Evolutionary conservation across 2,797 vertebrate species (phyloP), one percentile per base, ranked within the genome.

Genomic region (Sebastes elongatus): DNA sequence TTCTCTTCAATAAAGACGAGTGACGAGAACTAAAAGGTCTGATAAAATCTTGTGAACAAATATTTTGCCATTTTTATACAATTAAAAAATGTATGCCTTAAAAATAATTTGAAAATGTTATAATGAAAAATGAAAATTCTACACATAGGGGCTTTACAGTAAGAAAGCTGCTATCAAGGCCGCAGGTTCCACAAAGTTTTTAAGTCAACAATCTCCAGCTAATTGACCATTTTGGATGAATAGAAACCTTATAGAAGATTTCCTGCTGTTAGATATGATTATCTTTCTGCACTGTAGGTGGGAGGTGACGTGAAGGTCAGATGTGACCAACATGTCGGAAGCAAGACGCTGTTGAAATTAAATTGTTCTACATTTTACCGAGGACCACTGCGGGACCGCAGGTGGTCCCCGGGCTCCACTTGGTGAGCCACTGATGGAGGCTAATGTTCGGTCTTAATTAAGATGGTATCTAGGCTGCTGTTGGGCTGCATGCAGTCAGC

Each of bases 391-490:
- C 56, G 74, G 33, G 59, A 74, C 84, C 49, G 20, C 61, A 69
- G 77, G 75, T 65, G 62, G 73, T 61, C 83, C 78, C 77, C 55
- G 6, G 57, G 69, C 72, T 73, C 64, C 67, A 76, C 53, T 66
- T 73, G n/a, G 69, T 56, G 53, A 70, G 55, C 74, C 42, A 53
- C 74, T 70, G 84, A 90, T 78, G 78, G 73, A 66, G 71, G 68
- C 75, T 74, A 76, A 86, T 82, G 70, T 85, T 82, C 67, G 53
- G 42, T 63, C 73, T 88, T 87, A 90, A 92, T 90, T 89, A 92
- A 87, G 89, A 89, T 86, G 63, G 6, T 81, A 89, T 86, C 85
- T 25, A 1, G 25, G 71, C 65, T 61, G 71, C 83, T 69, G 71
- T 55, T 70, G n/a, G 27, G 80, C 61, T 53, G 64, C 67, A 30